phyloP scores from a whole-genome alignment of 2,797 vertebrate genomes.

The Rhinoraja longicauda region DNA sequence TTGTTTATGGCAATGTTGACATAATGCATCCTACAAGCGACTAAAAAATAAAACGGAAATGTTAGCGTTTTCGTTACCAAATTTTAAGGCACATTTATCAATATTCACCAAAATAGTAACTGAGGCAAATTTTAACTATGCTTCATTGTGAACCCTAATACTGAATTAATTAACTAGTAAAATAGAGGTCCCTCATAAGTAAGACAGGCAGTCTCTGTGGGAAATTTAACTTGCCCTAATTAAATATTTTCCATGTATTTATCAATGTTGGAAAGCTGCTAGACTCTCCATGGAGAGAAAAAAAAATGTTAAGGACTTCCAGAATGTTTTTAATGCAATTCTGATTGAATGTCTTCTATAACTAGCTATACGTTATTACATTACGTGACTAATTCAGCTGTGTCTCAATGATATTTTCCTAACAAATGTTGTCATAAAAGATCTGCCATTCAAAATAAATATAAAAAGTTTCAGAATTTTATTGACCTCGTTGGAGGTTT shows the following conservation, averaged over 20 bases:
- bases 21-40: background rate
- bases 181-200: background rate
- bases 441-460: conserved; percentile 17
- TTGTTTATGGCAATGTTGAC: background rate
- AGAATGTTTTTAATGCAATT: conserved; percentile 31
- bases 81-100: background rate
- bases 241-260: conserved; percentile 38
- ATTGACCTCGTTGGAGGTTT: background rate
- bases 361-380: background rate
- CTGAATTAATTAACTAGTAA: conserved; percentile 1
- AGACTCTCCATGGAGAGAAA: background rate
- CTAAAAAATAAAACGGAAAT: background rate
- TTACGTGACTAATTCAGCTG: conserved; percentile 23
- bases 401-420: conserved; percentile 12
- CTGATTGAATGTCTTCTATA: background rate
- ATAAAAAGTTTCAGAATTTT: background rate
- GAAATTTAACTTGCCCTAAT: conserved; percentile 31
- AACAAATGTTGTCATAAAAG: background rate
- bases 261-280: conserved; percentile 23
- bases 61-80: background rate
- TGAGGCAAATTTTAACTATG: background rate
- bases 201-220: conserved; percentile 16
- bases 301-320: background rate
- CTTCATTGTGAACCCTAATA: background rate
- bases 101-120: background rate